These are phyloP conservation scores for Tinamus major DNA, from an alignment of 2,797 vertebrate genomes.

Conservation along the genomic window DNA sequence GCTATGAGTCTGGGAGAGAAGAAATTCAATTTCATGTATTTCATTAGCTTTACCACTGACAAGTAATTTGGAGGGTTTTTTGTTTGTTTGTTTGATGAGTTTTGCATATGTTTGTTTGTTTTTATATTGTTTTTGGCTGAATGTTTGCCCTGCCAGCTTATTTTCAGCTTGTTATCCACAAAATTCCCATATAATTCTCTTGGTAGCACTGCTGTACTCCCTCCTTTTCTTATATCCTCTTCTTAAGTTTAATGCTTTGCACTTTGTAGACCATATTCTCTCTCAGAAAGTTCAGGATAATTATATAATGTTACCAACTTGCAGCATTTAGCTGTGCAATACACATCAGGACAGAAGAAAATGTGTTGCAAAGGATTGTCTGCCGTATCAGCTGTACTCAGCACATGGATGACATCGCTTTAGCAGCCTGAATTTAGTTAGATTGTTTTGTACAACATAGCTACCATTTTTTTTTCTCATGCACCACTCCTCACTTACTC, in stretches of 20 bases:
- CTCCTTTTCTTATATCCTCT: neutral
- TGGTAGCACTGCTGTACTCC: neutral
- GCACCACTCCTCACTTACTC: accelerated
- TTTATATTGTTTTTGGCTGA: neutral
- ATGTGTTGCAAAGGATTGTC: neutral
- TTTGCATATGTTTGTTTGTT: neutral
- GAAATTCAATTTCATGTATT: neutral
- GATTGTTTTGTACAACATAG: neutral
- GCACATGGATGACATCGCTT: neutral
- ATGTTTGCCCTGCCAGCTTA: neutral
- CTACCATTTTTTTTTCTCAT: neutral
- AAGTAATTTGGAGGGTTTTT: neutral
- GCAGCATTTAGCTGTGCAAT: neutral
- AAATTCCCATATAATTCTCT: neutral
- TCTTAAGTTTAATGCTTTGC: neutral
- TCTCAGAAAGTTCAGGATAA: accelerated
- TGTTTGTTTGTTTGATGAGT: neutral
- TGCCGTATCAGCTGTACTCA: neutral
- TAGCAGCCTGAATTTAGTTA: neutral
- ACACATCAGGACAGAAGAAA: neutral
- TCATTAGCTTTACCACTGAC: neutral
- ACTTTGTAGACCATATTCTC: neutral
- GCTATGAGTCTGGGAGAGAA: neutral
- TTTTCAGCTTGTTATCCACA: neutral
- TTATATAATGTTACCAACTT: neutral